A percentile compares a stretch with the other conserved stretches of the same genome.
Conservation (phyloP, 1,140 invertebrate species). For the Araneus ventricosus region DNA sequence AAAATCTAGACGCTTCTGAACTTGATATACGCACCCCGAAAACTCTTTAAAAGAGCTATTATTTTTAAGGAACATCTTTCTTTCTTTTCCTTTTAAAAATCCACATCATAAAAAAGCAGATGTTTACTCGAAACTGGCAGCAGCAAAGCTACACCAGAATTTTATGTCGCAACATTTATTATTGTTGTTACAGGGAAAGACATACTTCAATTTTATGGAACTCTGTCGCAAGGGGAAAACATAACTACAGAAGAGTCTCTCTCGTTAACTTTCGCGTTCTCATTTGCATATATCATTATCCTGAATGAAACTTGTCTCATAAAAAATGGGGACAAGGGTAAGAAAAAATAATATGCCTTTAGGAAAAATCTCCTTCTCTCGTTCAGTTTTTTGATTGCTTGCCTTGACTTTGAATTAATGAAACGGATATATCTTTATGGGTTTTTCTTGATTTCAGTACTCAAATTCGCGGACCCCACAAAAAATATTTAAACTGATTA, state of each 20-base stretch:
- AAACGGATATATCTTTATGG: not conserved
- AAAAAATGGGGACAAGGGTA: conserved; percentile 33
- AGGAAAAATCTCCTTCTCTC: not conserved
- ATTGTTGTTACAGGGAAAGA: not conserved
- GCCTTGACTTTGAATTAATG: conserved; percentile 40
- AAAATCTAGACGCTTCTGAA: too few species aligned
- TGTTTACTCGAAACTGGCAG: not conserved
- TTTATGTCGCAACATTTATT: not conserved
- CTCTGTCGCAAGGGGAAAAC: not conserved
- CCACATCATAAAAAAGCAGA: not conserved
- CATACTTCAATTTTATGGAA: conserved; percentile 1
- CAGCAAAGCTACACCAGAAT: not conserved
- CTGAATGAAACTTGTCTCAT: not conserved
- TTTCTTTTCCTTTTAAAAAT: not conserved
- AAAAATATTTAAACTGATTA: not conserved
- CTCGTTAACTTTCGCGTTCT: not conserved
- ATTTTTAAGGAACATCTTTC: not conserved
- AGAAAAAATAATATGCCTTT: not conserved
- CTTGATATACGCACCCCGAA: too few species aligned
- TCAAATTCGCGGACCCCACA: not conserved
- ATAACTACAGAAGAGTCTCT: not conserved
- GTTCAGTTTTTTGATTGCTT: not conserved
- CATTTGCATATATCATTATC: conserved; percentile 30
- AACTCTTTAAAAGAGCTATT: too few species aligned
- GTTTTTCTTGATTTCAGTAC: not conserved